Evolutionary conservation across 2,113 vertebrate genomes (phyloP).

Genomic region (Oncorhynchus mykiss): DNA sequence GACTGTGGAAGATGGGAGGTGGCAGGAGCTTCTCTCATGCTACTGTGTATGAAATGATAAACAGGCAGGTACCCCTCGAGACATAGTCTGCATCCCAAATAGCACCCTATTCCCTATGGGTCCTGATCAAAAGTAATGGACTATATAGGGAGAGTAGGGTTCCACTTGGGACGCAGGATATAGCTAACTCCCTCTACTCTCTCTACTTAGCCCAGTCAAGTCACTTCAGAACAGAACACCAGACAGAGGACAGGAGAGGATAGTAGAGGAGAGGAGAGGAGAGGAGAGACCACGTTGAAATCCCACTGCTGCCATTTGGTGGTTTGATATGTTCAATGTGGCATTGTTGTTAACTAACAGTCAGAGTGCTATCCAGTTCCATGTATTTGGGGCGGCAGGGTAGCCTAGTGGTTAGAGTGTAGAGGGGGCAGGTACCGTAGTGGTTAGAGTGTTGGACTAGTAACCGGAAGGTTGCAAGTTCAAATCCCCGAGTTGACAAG

Average conservation of each 20-base stretch:
- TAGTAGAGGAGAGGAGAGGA: neutral
- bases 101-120: no score
- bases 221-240: neutral
- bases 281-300: neutral
- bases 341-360: neutral
- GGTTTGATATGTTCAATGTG: neutral
- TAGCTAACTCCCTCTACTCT: no score
- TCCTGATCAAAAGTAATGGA: neutral
- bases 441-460: no score
- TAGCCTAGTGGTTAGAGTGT: no score
- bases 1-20: slow-evolving; percentile 20
- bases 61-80: slow-evolving; percentile 10
- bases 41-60: slow-evolving; percentile 34
- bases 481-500: no score
- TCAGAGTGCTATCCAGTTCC: neutral
- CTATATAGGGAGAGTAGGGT: neutral
- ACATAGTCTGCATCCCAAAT: neutral
- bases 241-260: no score
- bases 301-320: neutral
- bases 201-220: neutral
- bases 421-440: no score
- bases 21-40: slow-evolving; percentile 14
- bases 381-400: neutral
- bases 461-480: no score
- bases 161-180: no score